Base-by-base conservation (phyloP, 2,888 invertebrate genomes). In the Oxystoma pomonae region DNA sequence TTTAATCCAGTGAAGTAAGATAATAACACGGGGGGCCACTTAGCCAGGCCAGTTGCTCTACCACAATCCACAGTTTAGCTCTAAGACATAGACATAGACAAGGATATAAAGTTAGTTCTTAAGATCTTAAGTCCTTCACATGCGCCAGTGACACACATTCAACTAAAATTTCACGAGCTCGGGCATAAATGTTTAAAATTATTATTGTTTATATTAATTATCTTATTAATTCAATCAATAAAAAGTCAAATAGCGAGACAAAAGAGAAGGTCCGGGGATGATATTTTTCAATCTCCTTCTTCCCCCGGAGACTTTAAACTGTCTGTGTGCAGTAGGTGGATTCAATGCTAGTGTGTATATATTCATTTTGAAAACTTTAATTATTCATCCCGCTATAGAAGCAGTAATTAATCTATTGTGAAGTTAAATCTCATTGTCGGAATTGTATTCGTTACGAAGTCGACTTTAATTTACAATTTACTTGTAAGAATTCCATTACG, bases 381-480 rank as follows among this genome's bases (percentile, higher is more conserved):
- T 78, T 79, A 80, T 80, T 79, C 78, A 80, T 76, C 71, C 68
- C 67, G 74, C 78, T 77, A 80, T 80, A 77, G 79, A 79, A 79
- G 75, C 77, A 78, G 80, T 80, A 80, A 80, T 80, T 80, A 80
- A 80, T 79, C 80, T 75, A 79, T 80, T 80, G 80, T 80, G 76
- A 75, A 76, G 76, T 78, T 77, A 75, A 74, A 76, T 76, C 76
- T 77, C 77, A 78, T 80, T 79, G 80, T 79, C 74, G 73, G 72
- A n/a, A 73, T 75, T 75, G 76, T 75, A 78, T 78, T 79, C 80
- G 78, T 78, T 78, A 78, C 79, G 57, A 20, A 79, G 79, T 77
- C 74, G 79, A 77, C 78, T 80, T 80, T 80, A 79, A 80, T 80
- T 78, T 80, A 80, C 79, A 79, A 80, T 80, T 78, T 80, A 80